phyloP scores from a whole-genome alignment of 2,797 vertebrate species.

The Spinus pinus region DNA sequence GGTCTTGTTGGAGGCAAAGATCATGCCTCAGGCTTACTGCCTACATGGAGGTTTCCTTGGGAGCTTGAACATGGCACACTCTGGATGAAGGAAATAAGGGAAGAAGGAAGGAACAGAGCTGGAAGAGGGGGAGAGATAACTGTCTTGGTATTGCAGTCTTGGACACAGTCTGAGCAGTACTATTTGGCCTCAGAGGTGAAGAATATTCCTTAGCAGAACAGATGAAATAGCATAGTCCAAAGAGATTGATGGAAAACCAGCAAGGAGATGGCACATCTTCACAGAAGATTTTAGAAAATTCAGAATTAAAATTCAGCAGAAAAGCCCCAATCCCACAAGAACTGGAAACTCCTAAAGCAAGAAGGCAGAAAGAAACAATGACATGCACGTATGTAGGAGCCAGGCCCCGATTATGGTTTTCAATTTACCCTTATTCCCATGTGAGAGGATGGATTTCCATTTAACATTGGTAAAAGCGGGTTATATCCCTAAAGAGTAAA shows the following conservation, averaged over 20 bases:
- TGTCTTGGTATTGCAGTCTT: background rate
- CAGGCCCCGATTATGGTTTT: background rate
- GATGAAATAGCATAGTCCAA: background rate
- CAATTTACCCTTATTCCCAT: background rate
- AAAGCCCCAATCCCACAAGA: background rate
- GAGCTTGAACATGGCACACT: background rate
- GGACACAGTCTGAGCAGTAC: background rate
- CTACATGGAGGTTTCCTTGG: background rate
- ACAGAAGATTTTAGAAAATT: background rate
- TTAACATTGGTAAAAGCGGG: background rate
- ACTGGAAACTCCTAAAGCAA: background rate
- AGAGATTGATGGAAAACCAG: background rate
- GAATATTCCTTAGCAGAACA: background rate
- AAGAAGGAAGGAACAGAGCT: background rate
- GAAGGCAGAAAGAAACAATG: background rate
- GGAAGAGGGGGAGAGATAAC: background rate
- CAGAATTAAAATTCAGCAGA: background rate
- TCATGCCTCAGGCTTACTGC: background rate
- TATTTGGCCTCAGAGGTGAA: background rate
- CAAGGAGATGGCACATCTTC: background rate
- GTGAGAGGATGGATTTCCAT: background rate
- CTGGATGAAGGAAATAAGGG: background rate
- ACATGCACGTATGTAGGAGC: accelerated
- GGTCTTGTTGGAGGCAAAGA: background rate
- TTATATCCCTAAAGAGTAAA: background rate